Conservation (phyloP, 2,888 invertebrate species). For the Phyllotreta cruciferae region DNA sequence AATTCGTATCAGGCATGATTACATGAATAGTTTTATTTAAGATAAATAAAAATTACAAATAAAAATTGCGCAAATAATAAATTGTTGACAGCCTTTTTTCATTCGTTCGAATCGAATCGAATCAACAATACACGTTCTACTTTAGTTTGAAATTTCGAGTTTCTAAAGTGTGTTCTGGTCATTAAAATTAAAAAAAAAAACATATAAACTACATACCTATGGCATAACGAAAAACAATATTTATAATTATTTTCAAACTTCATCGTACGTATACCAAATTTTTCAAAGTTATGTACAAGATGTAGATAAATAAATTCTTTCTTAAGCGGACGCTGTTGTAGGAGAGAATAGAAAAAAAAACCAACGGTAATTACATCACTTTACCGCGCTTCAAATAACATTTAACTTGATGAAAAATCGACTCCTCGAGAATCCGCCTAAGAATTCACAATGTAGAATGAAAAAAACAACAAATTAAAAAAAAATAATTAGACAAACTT, state of each 20-base stretch:
- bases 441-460: constrained; percentile 42
- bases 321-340: constrained; percentile 18
- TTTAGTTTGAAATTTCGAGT: constrained; percentile 24
- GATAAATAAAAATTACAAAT: constrained; percentile 32
- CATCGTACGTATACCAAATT: constrained; percentile 61
- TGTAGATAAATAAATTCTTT: constrained; percentile 38
- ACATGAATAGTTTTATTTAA: constrained; percentile 33
- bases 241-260: constrained; percentile 60
- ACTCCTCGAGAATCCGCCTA: constrained; percentile 18
- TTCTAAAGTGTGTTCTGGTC: constrained; percentile 44
- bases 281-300: constrained; percentile 54
- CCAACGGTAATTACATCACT: no score
- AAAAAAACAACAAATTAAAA: constrained; percentile 54
- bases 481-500: constrained; percentile 47
- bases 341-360: constrained; percentile 1
- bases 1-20: constrained; percentile 35
- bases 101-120: constrained; percentile 15
- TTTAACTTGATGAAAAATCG: not conserved
- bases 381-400: no score
- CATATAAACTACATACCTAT: constrained; percentile 44
- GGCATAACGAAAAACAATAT: constrained; percentile 57
- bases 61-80: constrained; percentile 29
- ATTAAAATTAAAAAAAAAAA: constrained; percentile 36
- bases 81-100: constrained; percentile 30
- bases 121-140: constrained; percentile 24